Evolutionary conservation across 2,888 invertebrate species (phyloP).

Genomic region (Zygogramma bicolorata): DNA sequence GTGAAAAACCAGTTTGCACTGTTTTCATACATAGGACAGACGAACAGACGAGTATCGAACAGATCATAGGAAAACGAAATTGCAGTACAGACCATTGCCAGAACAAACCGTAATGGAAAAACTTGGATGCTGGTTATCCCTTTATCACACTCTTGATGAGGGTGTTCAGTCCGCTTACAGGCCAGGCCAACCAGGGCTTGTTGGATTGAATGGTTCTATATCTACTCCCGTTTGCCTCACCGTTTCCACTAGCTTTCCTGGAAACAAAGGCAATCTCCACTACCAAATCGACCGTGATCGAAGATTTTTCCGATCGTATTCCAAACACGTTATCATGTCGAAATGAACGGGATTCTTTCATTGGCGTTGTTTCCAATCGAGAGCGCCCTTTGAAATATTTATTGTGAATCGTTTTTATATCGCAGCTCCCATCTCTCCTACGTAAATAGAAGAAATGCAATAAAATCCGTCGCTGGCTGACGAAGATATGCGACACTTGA

Average conservation of each 20-base stretch:
- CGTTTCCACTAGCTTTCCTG: background rate
- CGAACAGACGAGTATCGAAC: too few relatives aligned
- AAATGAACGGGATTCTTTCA: constrained; percentile 32
- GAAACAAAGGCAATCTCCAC: background rate
- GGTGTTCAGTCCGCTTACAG: too few relatives aligned
- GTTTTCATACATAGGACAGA: too few relatives aligned
- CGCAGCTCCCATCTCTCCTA: constrained; percentile 72
- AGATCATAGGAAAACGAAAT: too few relatives aligned
- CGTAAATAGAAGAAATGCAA: constrained; percentile 68
- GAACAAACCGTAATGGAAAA: too few relatives aligned
- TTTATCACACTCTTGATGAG: too few relatives aligned
- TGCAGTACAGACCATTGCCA: too few relatives aligned
- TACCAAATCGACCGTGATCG: background rate
- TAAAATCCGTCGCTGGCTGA: constrained; percentile 65
- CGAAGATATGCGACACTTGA: constrained; percentile 47
- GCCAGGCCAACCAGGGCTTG: too few relatives aligned
- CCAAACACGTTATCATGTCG: constrained; percentile 26
- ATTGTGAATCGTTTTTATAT: constrained; percentile 62
- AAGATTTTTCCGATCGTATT: background rate
- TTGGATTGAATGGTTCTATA: background rate
- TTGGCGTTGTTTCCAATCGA: constrained; percentile 24
- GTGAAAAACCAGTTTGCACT: too few relatives aligned
- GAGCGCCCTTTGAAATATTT: constrained; percentile 32
- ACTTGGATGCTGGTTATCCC: too few relatives aligned
- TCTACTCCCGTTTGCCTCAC: background rate